These are phyloP conservation scores for Dioctria linearis DNA, from an alignment of 2,888 invertebrate genomes.

Conservation along the genomic window DNA sequence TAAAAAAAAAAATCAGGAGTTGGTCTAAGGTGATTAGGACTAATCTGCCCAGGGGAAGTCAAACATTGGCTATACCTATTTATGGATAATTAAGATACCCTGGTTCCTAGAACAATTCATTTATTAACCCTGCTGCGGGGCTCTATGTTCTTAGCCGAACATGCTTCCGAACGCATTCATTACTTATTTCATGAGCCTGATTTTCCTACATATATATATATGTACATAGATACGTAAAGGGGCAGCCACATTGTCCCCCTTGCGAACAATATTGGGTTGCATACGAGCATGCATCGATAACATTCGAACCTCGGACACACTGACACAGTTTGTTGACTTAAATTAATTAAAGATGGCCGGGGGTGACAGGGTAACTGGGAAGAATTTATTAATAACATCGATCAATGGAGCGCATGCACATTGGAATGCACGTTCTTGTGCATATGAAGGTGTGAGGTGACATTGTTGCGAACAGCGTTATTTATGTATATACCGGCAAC, in stretches of 20 bases:
- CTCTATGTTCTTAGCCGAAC: slow-evolving; percentile 17
- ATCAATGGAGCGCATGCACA: slow-evolving; percentile 20
- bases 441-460: slow-evolving; percentile 26
- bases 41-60: too few relatives aligned
- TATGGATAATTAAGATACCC: too few relatives aligned
- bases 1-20: too few relatives aligned
- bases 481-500: slow-evolving; percentile 9
- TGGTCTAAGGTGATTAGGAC: too few relatives aligned
- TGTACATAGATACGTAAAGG: slow-evolving; percentile 27
- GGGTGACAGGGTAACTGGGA: slow-evolving; percentile 39
- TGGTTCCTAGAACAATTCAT: too few relatives aligned
- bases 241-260: background rate
- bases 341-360: slow-evolving; percentile 43
- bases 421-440: background rate
- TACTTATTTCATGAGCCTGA: background rate
- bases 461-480: slow-evolving; percentile 9
- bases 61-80: too few relatives aligned
- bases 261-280: background rate
- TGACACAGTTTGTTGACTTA: slow-evolving; percentile 29
- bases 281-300: too few relatives aligned
- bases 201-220: too few relatives aligned
- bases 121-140: background rate
- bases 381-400: slow-evolving; percentile 47
- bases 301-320: slow-evolving; percentile 4
- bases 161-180: slow-evolving; percentile 27